A percentile compares a stretch with the other conserved stretches of the same genome.
These are phyloP conservation scores for Tylochromis polylepis DNA, from an alignment of 2,113 vertebrate genomes.

Conservation along the genomic window DNA sequence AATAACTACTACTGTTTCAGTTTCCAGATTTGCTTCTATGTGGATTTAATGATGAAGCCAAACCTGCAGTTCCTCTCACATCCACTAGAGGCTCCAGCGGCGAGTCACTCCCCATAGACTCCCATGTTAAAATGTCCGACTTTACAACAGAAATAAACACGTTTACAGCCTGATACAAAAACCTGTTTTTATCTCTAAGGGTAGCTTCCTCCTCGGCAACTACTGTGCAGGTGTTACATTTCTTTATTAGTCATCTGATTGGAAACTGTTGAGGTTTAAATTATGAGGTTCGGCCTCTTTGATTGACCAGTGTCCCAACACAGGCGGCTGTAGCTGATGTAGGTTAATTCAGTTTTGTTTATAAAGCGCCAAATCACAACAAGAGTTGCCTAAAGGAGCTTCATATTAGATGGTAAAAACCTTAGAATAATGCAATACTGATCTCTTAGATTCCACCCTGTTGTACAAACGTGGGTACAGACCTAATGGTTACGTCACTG, in stretches of 20 bases:
- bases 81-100: not conserved
- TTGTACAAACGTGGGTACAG: not conserved
- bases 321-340: too few species aligned
- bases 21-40: not conserved
- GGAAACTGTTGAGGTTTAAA: too few species aligned
- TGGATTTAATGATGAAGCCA: not conserved
- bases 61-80: not conserved
- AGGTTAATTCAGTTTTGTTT: not conserved
- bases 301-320: too few species aligned
- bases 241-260: too few species aligned
- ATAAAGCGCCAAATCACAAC: not conserved
- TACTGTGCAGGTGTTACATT: too few species aligned
- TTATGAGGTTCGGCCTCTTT: too few species aligned
- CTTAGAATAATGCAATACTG: not conserved
- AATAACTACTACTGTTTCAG: not conserved
- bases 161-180: not conserved
- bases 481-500: not conserved
- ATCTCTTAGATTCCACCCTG: not conserved
- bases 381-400: not conserved
- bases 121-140: not conserved
- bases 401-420: not conserved
- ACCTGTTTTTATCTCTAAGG: not conserved
- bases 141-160: not conserved
- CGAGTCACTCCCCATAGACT: not conserved
- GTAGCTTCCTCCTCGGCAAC: not conserved